phyloP scores from a whole-genome alignment of 2,888 invertebrate species.

The Eristalis tenax region DNA sequence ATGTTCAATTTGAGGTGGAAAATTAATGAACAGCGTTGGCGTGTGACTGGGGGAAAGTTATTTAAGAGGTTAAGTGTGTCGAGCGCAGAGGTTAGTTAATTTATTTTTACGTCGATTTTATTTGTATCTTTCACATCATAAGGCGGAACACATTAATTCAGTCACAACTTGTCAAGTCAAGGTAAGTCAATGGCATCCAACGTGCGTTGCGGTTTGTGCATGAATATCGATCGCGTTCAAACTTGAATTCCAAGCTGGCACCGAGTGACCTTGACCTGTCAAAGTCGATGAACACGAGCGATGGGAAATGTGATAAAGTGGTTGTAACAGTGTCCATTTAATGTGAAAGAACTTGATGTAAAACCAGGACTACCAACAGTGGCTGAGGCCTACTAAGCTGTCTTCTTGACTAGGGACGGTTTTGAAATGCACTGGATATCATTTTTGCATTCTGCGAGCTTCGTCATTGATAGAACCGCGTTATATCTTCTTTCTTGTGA shows the following conservation, averaged over 20 bases:
- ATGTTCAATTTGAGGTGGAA: background rate
- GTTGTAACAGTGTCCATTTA: no score
- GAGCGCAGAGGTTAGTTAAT: background rate
- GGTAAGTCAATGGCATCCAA: background rate
- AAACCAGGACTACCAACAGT: no score
- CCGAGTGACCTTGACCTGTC: no score
- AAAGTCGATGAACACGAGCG: no score
- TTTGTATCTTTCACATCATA: background rate
- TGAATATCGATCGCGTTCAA: background rate
- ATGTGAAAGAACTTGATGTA: no score
- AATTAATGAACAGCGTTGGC: background rate
- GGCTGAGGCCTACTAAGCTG: no score
- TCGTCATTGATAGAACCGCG: no score
- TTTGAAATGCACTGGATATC: no score
- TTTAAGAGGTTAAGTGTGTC: background rate
- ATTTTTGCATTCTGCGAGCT: no score
- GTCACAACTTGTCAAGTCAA: background rate
- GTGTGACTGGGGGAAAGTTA: background rate
- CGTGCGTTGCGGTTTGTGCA: background rate
- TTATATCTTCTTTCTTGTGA: no score
- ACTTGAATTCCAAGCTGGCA: background rate
- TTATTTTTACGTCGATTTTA: background rate
- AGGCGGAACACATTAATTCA: background rate
- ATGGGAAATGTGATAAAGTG: no score
- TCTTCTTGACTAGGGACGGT: no score